phyloP scores from a whole-genome alignment of 1,140 invertebrate genomes.

The Drepana arcuata region DNA sequence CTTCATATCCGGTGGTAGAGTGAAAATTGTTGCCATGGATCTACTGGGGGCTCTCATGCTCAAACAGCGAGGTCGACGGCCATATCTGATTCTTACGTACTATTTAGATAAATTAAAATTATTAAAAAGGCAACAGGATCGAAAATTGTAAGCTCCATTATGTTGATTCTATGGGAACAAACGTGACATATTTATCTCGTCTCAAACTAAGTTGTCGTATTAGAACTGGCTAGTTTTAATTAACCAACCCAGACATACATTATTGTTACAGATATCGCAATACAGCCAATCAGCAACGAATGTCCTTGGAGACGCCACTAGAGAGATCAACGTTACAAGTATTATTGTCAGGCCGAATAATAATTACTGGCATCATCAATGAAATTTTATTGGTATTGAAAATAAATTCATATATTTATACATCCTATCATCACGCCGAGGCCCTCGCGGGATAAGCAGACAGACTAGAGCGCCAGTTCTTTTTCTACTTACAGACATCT shows the following conservation, averaged over 20 bases:
- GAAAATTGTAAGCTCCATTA: constrained; percentile 36
- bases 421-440: no score
- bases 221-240: no score
- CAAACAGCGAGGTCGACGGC: constrained; percentile 40
- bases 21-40: constrained; percentile 49
- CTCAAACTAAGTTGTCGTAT: no score
- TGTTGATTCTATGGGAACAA: no score
- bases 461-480: no score
- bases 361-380: constrained; percentile 55
- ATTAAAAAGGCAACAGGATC: constrained; percentile 23
- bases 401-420: no score
- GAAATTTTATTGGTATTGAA: constrained; percentile 47
- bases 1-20: constrained; percentile 40
- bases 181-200: no score
- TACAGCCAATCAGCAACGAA: constrained; percentile 15
- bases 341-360: constrained; percentile 47
- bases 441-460: no score
- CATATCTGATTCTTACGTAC: constrained; percentile 43
- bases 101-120: constrained; percentile 26
- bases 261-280: constrained; percentile 24
- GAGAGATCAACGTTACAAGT: constrained; percentile 51
- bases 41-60: constrained; percentile 50
- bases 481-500: no score
- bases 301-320: constrained; percentile 19
- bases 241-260: no score